Evolutionary conservation across 2,113 vertebrate species (phyloP), one percentile per base, ranked within the genome.

Genomic region (Montifringilla adamsi): DNA sequence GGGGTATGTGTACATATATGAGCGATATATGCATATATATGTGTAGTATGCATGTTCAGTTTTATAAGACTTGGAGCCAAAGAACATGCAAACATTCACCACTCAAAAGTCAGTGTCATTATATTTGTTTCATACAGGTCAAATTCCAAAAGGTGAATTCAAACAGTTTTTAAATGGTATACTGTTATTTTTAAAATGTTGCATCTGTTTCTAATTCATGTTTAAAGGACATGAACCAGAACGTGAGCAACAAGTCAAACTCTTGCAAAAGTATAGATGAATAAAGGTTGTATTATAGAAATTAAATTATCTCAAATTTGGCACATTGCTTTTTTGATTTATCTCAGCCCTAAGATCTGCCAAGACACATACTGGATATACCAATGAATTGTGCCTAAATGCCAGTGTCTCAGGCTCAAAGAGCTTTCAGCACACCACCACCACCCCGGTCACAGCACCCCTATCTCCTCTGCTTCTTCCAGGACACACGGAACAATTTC

Each of bases 21-120:
- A 44, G 16, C 26, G 22, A 46, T n/a, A 13, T 13, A 84, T 23
- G 31, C 9, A 44, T 33, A 81, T 30, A 37, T 49, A 26, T 20
- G 5, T 50, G 35, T 47, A 84, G 43, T 14, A 67, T 22, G 39
- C 33, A 44, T 0, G 4, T 46, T 82, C 8, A 50, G 60, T 74
- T 93, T 72, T 81, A 8, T 35, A 88, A 53, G 35, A 91, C 56
- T 55, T 55, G 41, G 74, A 75, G 53, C 9, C 28, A 93, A 94
- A 94, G n/a, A 77, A 52, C 26, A 67, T 21, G 77, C 35, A 84
- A 82, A 41, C 12, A 66, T 28, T 81, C 50, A 66, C 59, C 53
- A 93, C 92, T 89, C 92, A 93, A 67, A 93, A 96, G 79, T 64
- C 58, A 80, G 53, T 52, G 50, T 72, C 43, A 70, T 77, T 94